A percentile compares a stretch with the other conserved stretches of the same genome.
phyloP scores from a whole-genome alignment of 2,113 vertebrate species.

The Urocolius indicus region DNA sequence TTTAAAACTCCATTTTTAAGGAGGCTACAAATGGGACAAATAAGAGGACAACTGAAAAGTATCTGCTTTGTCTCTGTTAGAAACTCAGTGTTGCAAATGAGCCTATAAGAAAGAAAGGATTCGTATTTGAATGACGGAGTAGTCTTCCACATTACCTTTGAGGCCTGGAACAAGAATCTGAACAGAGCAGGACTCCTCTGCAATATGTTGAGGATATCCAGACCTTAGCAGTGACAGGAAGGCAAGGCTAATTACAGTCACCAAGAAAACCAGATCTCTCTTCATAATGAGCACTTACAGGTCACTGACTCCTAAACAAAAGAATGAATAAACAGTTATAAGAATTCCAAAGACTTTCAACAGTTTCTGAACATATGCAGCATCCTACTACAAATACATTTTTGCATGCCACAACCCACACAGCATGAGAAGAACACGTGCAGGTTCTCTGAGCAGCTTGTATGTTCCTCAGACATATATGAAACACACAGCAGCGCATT shows the following conservation, averaged over 20 bases:
- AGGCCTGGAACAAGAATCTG: constrained; percentile 97
- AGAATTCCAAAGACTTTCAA: constrained; percentile 38
- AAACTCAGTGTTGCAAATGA: neutral
- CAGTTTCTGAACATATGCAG: constrained; percentile 25
- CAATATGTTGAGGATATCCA: constrained; percentile 82
- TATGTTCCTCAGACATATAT: neutral
- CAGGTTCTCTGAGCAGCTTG: neutral
- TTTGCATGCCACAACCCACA: neutral
- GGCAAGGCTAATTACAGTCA: constrained; percentile 80
- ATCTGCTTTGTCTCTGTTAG: neutral
- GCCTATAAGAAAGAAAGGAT: neutral
- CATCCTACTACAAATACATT: neutral
- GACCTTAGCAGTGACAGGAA: constrained; percentile 79
- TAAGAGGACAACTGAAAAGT: neutral
- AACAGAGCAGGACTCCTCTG: constrained; percentile 92
- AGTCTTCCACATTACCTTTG: constrained; percentile 84
- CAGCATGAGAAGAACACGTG: neutral
- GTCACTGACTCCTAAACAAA: constrained; percentile 73
- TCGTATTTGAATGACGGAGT: neutral
- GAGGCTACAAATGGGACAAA: neutral
- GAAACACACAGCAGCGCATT: neutral
- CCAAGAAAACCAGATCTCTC: constrained; percentile 75
- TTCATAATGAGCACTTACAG: constrained; percentile 82
- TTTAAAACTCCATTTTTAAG: neutral
- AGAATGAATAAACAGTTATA: constrained; percentile 72